Conservation (phyloP, 1,140 invertebrate species). For the Ridgeia piscesae region DNA sequence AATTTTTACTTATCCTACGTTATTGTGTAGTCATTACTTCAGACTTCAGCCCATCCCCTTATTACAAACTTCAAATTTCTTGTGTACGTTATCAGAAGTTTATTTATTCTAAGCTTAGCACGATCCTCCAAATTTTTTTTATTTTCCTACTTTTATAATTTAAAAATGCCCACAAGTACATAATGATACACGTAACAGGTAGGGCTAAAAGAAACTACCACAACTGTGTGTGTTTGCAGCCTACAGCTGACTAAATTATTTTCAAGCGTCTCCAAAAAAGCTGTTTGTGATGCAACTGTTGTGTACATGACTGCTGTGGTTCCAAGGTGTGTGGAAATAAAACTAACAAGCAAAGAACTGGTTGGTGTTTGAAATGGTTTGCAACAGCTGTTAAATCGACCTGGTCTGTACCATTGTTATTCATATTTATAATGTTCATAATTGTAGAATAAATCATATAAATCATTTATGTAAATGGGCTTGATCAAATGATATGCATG, state of each 20-base stretch:
- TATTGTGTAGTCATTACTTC: neutral
- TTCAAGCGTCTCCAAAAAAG: neutral
- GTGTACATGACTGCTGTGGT: neutral
- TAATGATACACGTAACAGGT: neutral
- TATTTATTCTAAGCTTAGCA: neutral
- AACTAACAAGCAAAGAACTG: neutral
- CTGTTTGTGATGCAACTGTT: neutral
- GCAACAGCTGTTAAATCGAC: neutral
- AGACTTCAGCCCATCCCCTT: neutral
- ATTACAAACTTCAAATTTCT: too few relatives aligned
- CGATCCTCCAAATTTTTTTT: neutral
- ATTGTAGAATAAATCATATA: too few relatives aligned
- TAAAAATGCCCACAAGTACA: neutral
- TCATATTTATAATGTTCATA: too few relatives aligned
- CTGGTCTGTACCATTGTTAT: too few relatives aligned
- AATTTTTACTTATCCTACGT: neutral
- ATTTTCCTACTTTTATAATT: neutral
- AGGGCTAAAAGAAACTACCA: neutral
- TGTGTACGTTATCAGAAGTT: too few relatives aligned
- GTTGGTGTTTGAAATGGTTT: neutral
- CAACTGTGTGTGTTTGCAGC: neutral
- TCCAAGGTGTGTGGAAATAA: neutral
- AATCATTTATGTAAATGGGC: too few relatives aligned
- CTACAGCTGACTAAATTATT: neutral
- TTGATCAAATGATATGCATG: too few relatives aligned